A percentile compares a stretch with the other conserved stretches of the same genome.
Evolutionary conservation across 2,888 invertebrate species (phyloP).

Genomic region (Bellardia pandia): DNA sequence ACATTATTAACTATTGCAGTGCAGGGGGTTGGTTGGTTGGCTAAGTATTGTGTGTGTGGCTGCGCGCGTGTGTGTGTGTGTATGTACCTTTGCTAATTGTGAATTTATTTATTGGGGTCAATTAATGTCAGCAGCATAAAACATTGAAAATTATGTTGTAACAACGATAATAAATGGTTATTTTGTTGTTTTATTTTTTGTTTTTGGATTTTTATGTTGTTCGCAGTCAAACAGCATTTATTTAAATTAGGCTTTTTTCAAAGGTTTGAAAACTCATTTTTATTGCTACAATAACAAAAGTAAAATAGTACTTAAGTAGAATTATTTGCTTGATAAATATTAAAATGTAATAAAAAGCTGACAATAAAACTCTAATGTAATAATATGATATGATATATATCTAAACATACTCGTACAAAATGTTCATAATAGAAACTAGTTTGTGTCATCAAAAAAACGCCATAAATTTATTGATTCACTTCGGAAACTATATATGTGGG

Average conservation of each 20-base stretch:
- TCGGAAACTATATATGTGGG: too few relatives aligned
- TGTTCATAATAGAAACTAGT: too few relatives aligned
- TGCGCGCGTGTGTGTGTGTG: neutral
- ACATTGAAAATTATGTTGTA: slow-evolving; percentile 39
- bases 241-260: neutral
- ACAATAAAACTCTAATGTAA: too few relatives aligned
- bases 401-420: too few relatives aligned
- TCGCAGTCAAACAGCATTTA: neutral
- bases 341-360: neutral
- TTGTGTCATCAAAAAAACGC: too few relatives aligned
- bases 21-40: neutral
- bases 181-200: neutral
- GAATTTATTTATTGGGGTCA: slow-evolving; percentile 66
- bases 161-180: slow-evolving; percentile 33
- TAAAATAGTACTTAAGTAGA: neutral
- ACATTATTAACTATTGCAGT: neutral
- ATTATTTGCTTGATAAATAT: neutral
- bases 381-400: too few relatives aligned
- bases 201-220: neutral
- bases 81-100: slow-evolving; percentile 48
- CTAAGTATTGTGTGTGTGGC: too few relatives aligned
- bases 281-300: too few relatives aligned
- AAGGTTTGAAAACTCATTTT: too few relatives aligned
- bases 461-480: too few relatives aligned
- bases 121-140: slow-evolving; percentile 61